These are phyloP conservation scores for Nebria ingens DNA, from an alignment of 1,140 invertebrate species.

Conservation along the genomic window DNA sequence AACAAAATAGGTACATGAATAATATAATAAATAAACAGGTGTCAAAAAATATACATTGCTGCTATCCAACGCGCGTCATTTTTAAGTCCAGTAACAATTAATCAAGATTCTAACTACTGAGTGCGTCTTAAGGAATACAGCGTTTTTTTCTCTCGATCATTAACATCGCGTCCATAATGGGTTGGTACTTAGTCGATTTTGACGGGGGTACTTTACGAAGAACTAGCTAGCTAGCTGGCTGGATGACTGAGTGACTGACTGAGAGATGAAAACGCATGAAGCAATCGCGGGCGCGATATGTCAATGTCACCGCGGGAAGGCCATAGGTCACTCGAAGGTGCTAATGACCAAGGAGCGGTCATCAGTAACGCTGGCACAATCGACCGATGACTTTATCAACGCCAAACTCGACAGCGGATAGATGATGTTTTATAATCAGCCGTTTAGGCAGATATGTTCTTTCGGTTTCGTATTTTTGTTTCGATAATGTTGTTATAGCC, in stretches of 20 bases:
- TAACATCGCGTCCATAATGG: not conserved
- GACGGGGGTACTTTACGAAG: not conserved
- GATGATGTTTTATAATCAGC: constrained; percentile 4
- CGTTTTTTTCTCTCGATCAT: not conserved
- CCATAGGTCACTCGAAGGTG: not conserved
- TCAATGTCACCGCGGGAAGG: constrained; percentile 1
- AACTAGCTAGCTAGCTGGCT: not conserved
- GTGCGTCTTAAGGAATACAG: not conserved
- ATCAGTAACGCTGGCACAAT: not conserved
- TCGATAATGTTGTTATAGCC: too few relatives aligned
- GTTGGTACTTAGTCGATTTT: not conserved
- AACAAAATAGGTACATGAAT: too few relatives aligned
- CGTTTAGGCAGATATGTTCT: constrained; percentile 5
- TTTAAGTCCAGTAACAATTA: too few relatives aligned
- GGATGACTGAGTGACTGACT: too few relatives aligned
- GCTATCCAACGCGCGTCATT: too few relatives aligned
- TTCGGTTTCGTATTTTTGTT: too few relatives aligned
- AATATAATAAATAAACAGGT: not conserved
- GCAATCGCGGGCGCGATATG: constrained; percentile 7
- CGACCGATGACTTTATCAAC: constrained; percentile 5
- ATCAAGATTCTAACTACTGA: not conserved
- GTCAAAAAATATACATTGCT: too few relatives aligned
- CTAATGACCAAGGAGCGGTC: constrained; percentile 1
- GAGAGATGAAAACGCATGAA: too few relatives aligned
- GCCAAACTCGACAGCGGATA: not conserved